These are phyloP conservation scores for Laothoe populi DNA, from an alignment of 2,888 invertebrate genomes.

Conservation along the genomic window DNA sequence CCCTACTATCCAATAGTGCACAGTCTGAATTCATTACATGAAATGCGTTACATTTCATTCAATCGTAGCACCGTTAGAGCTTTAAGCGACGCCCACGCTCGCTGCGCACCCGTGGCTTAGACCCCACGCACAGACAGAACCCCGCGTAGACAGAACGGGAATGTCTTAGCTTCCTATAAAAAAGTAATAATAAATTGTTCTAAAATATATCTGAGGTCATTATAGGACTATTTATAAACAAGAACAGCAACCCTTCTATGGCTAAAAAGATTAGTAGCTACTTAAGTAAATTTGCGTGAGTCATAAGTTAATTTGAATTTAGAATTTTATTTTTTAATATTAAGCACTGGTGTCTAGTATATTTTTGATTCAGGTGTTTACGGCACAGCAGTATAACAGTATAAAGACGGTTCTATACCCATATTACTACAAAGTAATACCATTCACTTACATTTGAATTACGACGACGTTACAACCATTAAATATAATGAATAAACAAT, in stretches of 20 bases:
- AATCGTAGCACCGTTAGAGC: not conserved
- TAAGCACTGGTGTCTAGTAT: too few species aligned
- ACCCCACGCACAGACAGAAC: not conserved
- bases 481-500: not conserved
- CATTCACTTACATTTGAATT: not conserved
- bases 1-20: not conserved
- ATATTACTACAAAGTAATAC: not conserved
- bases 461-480: not conserved
- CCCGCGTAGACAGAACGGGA: not conserved
- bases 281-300: too few species aligned
- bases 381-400: too few species aligned
- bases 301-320: too few species aligned
- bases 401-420: too few species aligned
- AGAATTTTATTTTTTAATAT: too few species aligned
- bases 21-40: constrained; percentile 18
- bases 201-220: too few species aligned
- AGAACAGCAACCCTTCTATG: too few species aligned
- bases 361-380: too few species aligned
- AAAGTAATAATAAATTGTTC: not conserved
- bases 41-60: constrained; percentile 12
- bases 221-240: too few species aligned
- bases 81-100: constrained; percentile 15
- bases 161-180: too few species aligned
- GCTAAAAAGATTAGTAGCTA: too few species aligned
- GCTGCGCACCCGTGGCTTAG: constrained; percentile 9